Evolutionary conservation across 2,113 vertebrate genomes (phyloP).

Genomic region (Daubentonia madagascariensis): DNA sequence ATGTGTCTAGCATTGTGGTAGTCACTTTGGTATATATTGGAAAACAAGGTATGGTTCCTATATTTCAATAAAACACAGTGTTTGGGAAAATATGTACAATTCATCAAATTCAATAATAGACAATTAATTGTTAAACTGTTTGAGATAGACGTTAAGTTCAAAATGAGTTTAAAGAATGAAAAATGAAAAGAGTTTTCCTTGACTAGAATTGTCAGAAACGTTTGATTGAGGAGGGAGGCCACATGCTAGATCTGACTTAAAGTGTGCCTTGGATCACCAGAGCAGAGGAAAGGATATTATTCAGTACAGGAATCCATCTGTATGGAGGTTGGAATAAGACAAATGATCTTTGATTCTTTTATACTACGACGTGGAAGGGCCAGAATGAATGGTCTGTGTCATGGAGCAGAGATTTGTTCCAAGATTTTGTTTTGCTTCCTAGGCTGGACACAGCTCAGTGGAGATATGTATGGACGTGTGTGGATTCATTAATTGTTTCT

Average conservation of each 20-base stretch:
- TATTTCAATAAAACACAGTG: neutral
- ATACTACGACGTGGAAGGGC: neutral
- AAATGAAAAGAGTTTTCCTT: neutral
- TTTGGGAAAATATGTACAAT: neutral
- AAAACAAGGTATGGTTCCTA: neutral
- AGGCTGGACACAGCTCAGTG: neutral
- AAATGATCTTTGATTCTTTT: neutral
- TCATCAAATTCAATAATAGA: neutral
- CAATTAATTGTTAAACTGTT: neutral
- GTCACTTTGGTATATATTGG: neutral
- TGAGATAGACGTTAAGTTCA: neutral
- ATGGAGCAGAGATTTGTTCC: neutral
- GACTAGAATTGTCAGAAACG: neutral
- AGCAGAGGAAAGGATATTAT: neutral
- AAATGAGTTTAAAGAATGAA: neutral
- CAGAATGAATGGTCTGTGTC: neutral
- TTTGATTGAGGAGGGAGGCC: neutral
- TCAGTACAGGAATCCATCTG: neutral
- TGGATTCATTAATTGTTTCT: neutral
- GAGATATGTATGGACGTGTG: neutral
- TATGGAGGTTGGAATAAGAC: neutral
- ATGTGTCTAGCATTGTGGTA: neutral
- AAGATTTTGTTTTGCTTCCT: conserved; percentile 3
- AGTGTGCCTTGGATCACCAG: neutral
- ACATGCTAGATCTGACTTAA: neutral